These are phyloP conservation scores for Metallyticus violacea DNA, from an alignment of 2,888 invertebrate genomes.

Conservation along the genomic window DNA sequence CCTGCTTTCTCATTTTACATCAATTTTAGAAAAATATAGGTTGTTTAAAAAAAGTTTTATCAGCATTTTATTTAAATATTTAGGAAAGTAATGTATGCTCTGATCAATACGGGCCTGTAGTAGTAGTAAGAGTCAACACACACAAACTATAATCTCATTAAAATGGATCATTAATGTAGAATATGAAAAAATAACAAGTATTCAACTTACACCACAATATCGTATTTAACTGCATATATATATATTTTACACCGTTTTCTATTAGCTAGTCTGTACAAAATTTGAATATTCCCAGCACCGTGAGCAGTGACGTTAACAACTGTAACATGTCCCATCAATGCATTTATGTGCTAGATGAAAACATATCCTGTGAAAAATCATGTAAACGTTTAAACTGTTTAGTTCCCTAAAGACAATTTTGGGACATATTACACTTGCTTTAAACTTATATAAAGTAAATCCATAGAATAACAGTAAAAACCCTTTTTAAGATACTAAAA, in stretches of 20 bases:
- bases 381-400: neutral
- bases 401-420: neutral
- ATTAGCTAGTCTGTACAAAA: conserved; percentile 13
- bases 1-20: neutral
- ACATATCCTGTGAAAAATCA: neutral
- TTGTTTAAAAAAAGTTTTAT: neutral
- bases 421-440: neutral
- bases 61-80: neutral
- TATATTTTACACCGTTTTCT: neutral
- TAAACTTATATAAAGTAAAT: neutral
- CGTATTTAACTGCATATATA: neutral
- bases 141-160: neutral
- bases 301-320: conserved; percentile 3
- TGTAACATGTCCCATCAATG: neutral
- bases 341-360: neutral
- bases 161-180: neutral
- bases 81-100: neutral
- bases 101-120: neutral
- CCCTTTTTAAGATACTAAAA: neutral
- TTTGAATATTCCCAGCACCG: conserved; percentile 15
- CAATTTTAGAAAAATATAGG: neutral
- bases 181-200: neutral
- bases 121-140: neutral
- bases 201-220: neutral
- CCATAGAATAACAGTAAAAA: neutral